phyloP scores from a whole-genome alignment of 2,888 invertebrate species.

The Ichneumoninae sp. region DNA sequence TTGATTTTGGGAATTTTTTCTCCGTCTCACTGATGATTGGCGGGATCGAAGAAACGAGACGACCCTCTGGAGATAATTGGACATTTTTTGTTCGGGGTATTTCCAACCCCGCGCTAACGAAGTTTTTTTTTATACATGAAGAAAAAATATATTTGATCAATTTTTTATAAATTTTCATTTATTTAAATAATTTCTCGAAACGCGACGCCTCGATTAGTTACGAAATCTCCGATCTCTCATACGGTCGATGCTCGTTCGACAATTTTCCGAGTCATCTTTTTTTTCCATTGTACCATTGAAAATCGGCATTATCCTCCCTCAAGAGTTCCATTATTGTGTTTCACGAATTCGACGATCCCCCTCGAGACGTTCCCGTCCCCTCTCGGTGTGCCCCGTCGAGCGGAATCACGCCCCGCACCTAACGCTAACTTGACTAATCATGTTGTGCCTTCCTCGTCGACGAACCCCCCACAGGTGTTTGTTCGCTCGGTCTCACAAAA shows the following conservation, averaged over 20 bases:
- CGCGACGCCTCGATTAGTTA: too few relatives aligned
- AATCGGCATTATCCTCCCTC: slow-evolving; percentile 28
- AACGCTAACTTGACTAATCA: slow-evolving; percentile 72
- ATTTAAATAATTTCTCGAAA: too few relatives aligned
- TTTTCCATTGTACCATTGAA: background rate
- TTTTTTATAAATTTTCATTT: too few relatives aligned
- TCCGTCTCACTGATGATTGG: slow-evolving; percentile 20
- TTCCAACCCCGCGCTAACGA: background rate
- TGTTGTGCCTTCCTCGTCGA: slow-evolving; percentile 57
- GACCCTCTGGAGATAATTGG: background rate
- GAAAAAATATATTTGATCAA: too few relatives aligned
- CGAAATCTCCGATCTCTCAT: slow-evolving; percentile 3
- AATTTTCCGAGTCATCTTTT: slow-evolving; percentile 33
- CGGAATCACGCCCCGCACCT: slow-evolving; percentile 74
- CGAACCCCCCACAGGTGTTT: slow-evolving; percentile 68
- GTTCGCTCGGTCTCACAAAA: background rate
- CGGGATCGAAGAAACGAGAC: background rate
- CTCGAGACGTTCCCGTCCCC: slow-evolving; percentile 45
- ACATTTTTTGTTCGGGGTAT: background rate
- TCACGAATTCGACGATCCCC: slow-evolving; percentile 37
- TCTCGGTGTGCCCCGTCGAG: slow-evolving; percentile 72
- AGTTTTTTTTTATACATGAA: too few relatives aligned
- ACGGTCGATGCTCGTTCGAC: slow-evolving; percentile 1
- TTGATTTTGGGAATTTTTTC: too few relatives aligned
- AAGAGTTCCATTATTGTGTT: slow-evolving; percentile 18